Evolutionary conservation across 2,888 invertebrate species (phyloP).

Genomic region (Trissolcus brochymenae): DNA sequence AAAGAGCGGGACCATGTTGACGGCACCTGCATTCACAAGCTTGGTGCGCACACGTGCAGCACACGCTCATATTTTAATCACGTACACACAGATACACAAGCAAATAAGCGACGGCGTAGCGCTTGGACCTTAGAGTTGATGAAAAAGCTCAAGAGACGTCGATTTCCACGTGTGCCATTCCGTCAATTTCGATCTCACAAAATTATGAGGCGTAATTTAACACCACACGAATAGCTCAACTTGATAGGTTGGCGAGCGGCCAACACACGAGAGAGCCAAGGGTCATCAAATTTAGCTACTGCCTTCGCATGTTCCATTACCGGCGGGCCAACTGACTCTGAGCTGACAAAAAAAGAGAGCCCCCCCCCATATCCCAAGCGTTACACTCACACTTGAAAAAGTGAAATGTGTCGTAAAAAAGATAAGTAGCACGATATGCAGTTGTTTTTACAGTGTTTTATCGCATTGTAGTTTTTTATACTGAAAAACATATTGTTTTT

Average conservation of each 20-base stretch:
- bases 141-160: conserved; percentile 10
- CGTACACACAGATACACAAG: conserved; percentile 8
- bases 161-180: conserved; percentile 2
- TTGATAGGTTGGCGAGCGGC: conserved; percentile 33
- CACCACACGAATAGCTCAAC: conserved; percentile 9
- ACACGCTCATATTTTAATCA: neutral
- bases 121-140: neutral
- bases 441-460: too few relatives aligned
- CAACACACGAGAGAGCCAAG: conserved; percentile 29
- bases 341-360: too few relatives aligned
- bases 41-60: neutral
- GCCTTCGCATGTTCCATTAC: conserved; percentile 5
- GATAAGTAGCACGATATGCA: too few relatives aligned
- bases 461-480: too few relatives aligned
- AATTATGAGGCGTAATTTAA: conserved; percentile 4
- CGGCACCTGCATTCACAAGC: conserved; percentile 9
- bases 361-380: too few relatives aligned
- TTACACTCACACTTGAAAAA: too few relatives aligned
- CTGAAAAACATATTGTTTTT: too few relatives aligned
- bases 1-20: conserved; percentile 27
- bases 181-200: conserved; percentile 2
- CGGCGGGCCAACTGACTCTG: neutral
- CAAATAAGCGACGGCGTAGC: conserved; percentile 5
- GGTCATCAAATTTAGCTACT: conserved; percentile 25
- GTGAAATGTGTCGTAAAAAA: too few relatives aligned